Base-by-base conservation (phyloP, 1,140 invertebrate genomes). In the Tetranychus urticae region DNA sequence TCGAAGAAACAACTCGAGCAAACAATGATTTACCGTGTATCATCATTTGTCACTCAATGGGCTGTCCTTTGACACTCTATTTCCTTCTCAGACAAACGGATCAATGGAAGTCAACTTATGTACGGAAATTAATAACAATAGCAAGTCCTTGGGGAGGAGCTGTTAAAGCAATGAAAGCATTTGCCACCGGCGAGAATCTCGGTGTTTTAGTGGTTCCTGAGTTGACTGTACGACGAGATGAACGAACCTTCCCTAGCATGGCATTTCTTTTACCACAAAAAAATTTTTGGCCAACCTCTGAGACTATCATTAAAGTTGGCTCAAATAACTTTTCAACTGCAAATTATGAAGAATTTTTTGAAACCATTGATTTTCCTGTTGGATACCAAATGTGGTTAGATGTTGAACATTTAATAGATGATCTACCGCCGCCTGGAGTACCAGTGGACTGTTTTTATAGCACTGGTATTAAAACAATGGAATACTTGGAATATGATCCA, bases 21-120 rank as follows among this genome's bases (percentile, higher is more conserved):
- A 66, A 76, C 47, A 96, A 96, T 74, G 81, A 81, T 58, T 73
- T 77, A 10, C 78, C 80, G 31, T 82, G 94, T 1, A 83, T 92
- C 0, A 69, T 97, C 1, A 67, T 98, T 34, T 83, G 82, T 1
- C 94, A 98, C 73, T 96, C 90, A 68, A 96, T 98, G 92, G 94
- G 94, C 6, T 85, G 85, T 48, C 50, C 50, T 4, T 83, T 86
- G 0, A 83, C 90, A 79, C 78, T 81, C 2, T 75, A 90, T 31
- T 81, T 88, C 67, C 92, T 97, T 71, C 77, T 97, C 67, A 71
- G 77, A 58, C 84, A 87, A 73, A 75, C 72, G 6, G 80, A 86
- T 69, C 67, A 69, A 12, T 97, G 93, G 93, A 97, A 97, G 71
- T 78, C 88, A 65, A 86, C 88, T 74, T 93, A 88, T 70, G 82